Conservation (phyloP, 2,888 invertebrate species). For the Leptopilina myrica region DNA sequence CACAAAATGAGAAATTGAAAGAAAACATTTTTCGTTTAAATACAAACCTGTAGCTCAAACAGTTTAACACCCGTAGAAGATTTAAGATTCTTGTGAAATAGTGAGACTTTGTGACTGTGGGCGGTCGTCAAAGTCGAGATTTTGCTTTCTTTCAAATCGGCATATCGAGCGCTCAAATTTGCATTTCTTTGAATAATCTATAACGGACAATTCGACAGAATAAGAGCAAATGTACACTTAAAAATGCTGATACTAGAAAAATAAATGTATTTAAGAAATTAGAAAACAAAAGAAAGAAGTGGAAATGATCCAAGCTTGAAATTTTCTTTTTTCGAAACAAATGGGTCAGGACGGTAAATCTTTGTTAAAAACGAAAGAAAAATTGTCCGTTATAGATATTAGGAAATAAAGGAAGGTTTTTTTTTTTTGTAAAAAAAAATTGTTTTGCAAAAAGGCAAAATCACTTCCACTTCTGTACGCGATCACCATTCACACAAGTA, state of each 20-base stretch:
- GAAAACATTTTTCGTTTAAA: slow-evolving; percentile 26
- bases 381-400: slow-evolving; percentile 75
- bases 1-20: too few relatives aligned
- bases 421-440: slow-evolving; percentile 48
- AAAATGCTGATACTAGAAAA: slow-evolving; percentile 6
- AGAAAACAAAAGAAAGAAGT: slow-evolving; percentile 66
- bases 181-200: slow-evolving; percentile 80
- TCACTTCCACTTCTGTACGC: slow-evolving; percentile 74
- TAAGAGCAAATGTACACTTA: slow-evolving; percentile 22
- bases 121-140: slow-evolving; percentile 90
- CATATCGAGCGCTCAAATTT: slow-evolving; percentile 86
- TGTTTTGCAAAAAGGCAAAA: slow-evolving; percentile 50
- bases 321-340: slow-evolving; percentile 16
- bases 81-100: slow-evolving; percentile 96
- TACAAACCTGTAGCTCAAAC: slow-evolving; percentile 90
- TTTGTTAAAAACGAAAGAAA: slow-evolving; percentile 46
- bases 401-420: slow-evolving; percentile 61
- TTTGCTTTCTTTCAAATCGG: slow-evolving; percentile 94
- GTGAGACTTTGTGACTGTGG: slow-evolving; percentile 94
- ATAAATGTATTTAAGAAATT: neutral
- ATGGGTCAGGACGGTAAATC: slow-evolving; percentile 18
- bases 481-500: slow-evolving; percentile 54
- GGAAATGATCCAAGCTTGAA: slow-evolving; percentile 71
- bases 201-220: slow-evolving; percentile 74
- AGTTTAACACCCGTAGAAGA: slow-evolving; percentile 90